Evolutionary conservation across 2,113 vertebrate genomes (phyloP).

Genomic region (Lucifuga dentata): DNA sequence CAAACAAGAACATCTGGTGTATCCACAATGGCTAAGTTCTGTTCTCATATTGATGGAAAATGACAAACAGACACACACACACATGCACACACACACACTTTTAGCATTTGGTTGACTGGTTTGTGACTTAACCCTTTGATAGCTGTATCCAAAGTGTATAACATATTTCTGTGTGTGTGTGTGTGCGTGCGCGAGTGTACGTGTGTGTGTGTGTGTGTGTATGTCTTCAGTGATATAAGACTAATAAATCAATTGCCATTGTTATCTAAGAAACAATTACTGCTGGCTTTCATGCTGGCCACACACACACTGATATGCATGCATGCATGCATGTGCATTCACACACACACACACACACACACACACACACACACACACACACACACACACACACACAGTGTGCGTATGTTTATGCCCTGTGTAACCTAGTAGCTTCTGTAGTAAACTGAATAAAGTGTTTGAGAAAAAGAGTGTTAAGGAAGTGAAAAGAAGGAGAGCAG

Average conservation of each 20-base stretch:
- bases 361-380: conserved; percentile 7
- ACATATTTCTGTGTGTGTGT: conserved; percentile 6
- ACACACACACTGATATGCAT: conserved; percentile 8
- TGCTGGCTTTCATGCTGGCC: conserved; percentile 49
- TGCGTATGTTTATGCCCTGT: conserved; percentile 19
- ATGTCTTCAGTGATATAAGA: conserved; percentile 52
- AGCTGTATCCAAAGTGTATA: conserved; percentile 13
- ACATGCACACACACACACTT: conserved; percentile 6
- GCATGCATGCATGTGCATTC: background rate
- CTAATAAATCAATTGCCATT: conserved; percentile 66
- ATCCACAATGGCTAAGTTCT: conserved; percentile 28
- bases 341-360: conserved; percentile 5
- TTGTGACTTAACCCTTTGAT: conserved; percentile 20
- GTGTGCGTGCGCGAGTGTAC: conserved; percentile 14
- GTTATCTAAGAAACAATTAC: conserved; percentile 66
- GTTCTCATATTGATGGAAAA: conserved; percentile 40
- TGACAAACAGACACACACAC: conserved; percentile 8
- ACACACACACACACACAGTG: background rate
- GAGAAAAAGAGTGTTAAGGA: conserved; percentile 2
- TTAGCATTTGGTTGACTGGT: conserved; percentile 21
- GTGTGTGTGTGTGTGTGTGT: background rate
- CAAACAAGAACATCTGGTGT: conserved; percentile 68
- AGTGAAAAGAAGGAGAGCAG: conserved; percentile 16
- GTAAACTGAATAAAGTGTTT: conserved; percentile 36
- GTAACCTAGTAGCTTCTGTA: conserved; percentile 19